Percentiles rank a stretch among this genome's conserved stretches.
phyloP scores from a whole-genome alignment of 2,888 invertebrate species.

The Dorcus hopei region DNA sequence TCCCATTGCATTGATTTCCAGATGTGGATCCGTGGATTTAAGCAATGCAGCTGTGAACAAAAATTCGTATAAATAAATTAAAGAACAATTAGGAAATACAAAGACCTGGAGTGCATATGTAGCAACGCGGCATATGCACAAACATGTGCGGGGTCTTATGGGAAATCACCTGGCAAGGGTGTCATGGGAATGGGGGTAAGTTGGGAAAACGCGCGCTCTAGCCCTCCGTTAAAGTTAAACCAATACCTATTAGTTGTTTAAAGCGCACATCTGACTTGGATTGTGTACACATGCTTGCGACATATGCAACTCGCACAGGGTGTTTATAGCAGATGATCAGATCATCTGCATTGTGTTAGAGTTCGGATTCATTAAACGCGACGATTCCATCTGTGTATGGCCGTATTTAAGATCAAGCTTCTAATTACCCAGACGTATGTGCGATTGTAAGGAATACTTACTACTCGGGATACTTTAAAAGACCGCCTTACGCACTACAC shows the following conservation, averaged over 20 bases:
- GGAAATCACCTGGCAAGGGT: slow-evolving; percentile 51
- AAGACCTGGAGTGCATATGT: slow-evolving; percentile 41
- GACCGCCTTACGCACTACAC: too few species aligned
- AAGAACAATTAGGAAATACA: slow-evolving; percentile 48
- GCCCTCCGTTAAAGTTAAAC: slow-evolving; percentile 29
- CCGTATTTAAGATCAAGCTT: too few species aligned
- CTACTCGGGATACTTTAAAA: too few species aligned
- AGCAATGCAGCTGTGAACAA: slow-evolving; percentile 35
- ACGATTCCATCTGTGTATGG: slow-evolving; percentile 9
- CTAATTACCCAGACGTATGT: too few species aligned
- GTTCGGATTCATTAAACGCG: slow-evolving; percentile 26
- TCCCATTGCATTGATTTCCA: too few species aligned
- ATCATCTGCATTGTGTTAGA: slow-evolving; percentile 27
- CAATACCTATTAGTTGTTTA: slow-evolving; percentile 32
- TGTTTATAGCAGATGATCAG: slow-evolving; percentile 31
- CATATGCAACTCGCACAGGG: slow-evolving; percentile 32
- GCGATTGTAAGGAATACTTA: too few species aligned
- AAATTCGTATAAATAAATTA: slow-evolving; percentile 48
- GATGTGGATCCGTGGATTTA: too few species aligned
- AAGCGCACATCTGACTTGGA: slow-evolving; percentile 28
- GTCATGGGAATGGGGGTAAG: slow-evolving; percentile 42
- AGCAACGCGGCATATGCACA: slow-evolving; percentile 47
- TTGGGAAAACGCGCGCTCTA: slow-evolving; percentile 18
- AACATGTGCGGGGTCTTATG: slow-evolving; percentile 52
- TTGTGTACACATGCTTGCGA: slow-evolving; percentile 28